Percentiles rank a stretch among this genome's conserved stretches.
phyloP scores from a whole-genome alignment of 2,113 vertebrate genomes.

The Carassius carassius region DNA sequence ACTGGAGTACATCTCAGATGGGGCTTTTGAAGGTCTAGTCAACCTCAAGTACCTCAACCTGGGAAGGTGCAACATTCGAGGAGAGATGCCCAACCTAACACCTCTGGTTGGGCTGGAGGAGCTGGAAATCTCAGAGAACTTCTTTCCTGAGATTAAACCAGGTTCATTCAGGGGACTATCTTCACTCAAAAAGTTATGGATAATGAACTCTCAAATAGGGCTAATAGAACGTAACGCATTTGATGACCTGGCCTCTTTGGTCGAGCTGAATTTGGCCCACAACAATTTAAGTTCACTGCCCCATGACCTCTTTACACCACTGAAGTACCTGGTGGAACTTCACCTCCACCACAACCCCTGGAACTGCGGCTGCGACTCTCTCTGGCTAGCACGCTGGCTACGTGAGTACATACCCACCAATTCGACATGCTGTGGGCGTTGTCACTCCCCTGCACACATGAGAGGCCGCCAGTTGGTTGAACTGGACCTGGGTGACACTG shows the following conservation, averaged over 20 bases:
- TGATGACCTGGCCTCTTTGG: conserved; percentile 88
- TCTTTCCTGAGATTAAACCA: conserved; percentile 89
- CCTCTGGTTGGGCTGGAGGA: conserved; percentile 93
- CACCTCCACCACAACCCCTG: conserved; percentile 98
- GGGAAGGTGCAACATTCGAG: conserved; percentile 95
- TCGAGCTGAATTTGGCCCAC: conserved; percentile 97
- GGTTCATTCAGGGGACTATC: conserved; percentile 90
- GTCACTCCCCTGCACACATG: conserved; percentile 90
- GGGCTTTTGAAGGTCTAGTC: conserved; percentile 95
- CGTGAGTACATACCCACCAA: conserved; percentile 95
- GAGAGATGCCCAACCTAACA: conserved; percentile 92
- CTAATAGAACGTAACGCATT: conserved; percentile 94
- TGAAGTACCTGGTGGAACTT: conserved; percentile 92
- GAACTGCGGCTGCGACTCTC: conserved; percentile 94
- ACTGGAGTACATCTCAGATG: conserved; percentile 97
- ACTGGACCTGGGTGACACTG: conserved; percentile 88
- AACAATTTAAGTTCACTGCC: conserved; percentile 95
- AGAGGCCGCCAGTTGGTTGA: conserved; percentile 91
- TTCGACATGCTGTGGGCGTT: conserved; percentile 96
- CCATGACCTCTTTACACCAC: conserved; percentile 91
- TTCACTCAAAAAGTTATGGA: conserved; percentile 95
- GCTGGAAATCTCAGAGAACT: conserved; percentile 95
- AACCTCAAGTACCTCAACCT: conserved; percentile 99
- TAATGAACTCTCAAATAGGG: conserved; percentile 97
- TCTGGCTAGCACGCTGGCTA: conserved; percentile 95